Conservation (phyloP, 2,113 vertebrate genomes). For the Okapia johnstoni region DNA sequence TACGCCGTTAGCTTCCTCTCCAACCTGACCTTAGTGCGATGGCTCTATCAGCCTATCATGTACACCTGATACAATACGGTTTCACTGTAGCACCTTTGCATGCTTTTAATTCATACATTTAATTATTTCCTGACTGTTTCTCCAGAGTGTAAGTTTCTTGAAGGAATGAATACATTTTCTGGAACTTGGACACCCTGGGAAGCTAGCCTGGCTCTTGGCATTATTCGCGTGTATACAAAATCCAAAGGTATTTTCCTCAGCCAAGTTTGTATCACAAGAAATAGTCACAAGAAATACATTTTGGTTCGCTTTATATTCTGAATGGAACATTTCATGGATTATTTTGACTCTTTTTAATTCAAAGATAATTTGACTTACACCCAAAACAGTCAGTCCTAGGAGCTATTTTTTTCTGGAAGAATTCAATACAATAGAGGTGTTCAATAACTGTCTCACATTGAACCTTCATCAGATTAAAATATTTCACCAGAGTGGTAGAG, state of each 20-base stretch:
- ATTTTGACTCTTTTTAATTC: neutral
- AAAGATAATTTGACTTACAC: neutral
- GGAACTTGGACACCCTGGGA: neutral
- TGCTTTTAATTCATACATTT: neutral
- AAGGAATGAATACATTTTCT: neutral
- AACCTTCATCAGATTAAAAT: neutral
- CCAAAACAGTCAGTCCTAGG: neutral
- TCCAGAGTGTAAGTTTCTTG: neutral
- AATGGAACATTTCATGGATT: neutral
- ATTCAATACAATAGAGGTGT: neutral
- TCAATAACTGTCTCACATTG: neutral
- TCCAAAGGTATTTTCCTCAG: neutral
- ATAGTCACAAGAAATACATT: neutral
- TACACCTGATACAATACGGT: neutral
- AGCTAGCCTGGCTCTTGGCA: neutral
- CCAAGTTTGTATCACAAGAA: neutral
- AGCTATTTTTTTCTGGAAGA: neutral
- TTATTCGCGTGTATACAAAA: neutral
- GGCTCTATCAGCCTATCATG: neutral
- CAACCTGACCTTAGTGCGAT: no score
- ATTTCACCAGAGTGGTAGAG: neutral
- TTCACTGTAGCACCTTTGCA: neutral
- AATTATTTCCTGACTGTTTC: slow-evolving; percentile 1
- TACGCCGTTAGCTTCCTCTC: neutral
- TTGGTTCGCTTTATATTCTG: neutral